Evolutionary conservation across 2,797 vertebrate species (phyloP), one percentile per base, ranked within the genome.

Genomic region (Cossypha polioptera): DNA sequence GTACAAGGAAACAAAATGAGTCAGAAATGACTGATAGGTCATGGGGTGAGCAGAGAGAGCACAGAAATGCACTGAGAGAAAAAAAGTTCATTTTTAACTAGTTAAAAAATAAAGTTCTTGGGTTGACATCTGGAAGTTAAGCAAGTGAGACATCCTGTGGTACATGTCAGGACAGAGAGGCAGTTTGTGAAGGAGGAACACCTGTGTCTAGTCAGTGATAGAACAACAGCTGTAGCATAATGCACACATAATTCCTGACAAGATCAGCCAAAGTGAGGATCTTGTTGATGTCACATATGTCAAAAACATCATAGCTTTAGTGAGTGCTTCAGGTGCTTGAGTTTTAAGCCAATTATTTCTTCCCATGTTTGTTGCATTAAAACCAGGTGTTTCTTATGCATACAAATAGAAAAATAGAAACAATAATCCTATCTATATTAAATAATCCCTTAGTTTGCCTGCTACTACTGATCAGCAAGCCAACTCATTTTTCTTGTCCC

Each of bases 1-100:
- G 88, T 86, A 20, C 31, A 75, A 88, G 76, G 72, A 88, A 96
- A 78, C n/a, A 73, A 63, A 95, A 53, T 83, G 82, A 93, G 69
- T 90, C 82, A 69, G 79, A 85, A 88, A 68, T 66, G 26, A 69
- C 55, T 84, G 29, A 33, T 86, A 63, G 36, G 55, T 92, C 67
- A 66, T 8, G 3, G 31, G 36, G 72, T 43, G 33, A 87, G 58
- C 45, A 82, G 48, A n/a, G 45, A 57, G 13, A 76, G 24, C 13
- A 6, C 18, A 66, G 40, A 75, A 62, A 15, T 72, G 22, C 45
- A 62, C 13, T 28, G 24, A 88, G 40, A 77, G 48, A 31, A 78
- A 75, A 71, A 72, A 40, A 2, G 4, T 83, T 91, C 2, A 5
- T 54, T 90, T 87, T 89, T 68, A 57, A 19, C 25, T 43, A 15